A percentile compares a stretch with the other conserved stretches of the same genome.
These are phyloP conservation scores for Pinctada fucata DNA, from an alignment of 2,888 invertebrate species.

Conservation along the genomic window DNA sequence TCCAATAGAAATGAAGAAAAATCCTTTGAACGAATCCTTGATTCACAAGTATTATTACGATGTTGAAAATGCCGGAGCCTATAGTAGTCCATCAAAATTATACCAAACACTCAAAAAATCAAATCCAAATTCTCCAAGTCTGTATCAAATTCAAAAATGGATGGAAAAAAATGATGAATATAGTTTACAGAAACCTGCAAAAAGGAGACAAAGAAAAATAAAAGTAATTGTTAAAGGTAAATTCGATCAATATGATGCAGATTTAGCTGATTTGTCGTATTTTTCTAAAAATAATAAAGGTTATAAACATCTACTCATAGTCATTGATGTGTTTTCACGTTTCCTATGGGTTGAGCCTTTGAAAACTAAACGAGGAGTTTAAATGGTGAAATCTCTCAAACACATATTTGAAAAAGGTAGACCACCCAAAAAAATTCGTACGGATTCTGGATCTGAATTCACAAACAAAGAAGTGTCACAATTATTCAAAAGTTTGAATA, in stretches of 20 bases:
- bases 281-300: conserved; percentile 40
- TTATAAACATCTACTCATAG: conserved; percentile 28
- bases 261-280: conserved; percentile 41
- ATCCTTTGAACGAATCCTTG: no score
- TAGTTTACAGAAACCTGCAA: conserved; percentile 33
- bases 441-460: conserved; percentile 39
- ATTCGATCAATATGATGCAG: no score
- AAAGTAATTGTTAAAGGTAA: conserved; percentile 33
- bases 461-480: conserved; percentile 23
- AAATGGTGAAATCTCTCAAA: conserved; percentile 38
- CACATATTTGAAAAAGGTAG: conserved; percentile 32
- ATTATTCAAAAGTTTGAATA: conserved; percentile 17
- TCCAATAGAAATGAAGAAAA: no score
- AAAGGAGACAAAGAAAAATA: conserved; percentile 31
- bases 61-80: no score
- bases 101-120: no score
- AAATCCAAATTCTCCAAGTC: no score
- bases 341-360: conserved; percentile 42
- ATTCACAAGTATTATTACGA: no score
- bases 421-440: conserved; percentile 32
- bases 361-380: conserved; percentile 36
- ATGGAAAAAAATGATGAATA: conserved; percentile 43
- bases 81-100: no score
- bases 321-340: conserved; percentile 42
- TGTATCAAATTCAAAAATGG: conserved; percentile 38